Conservation (phyloP, 2,888 invertebrate genomes). For the Leucophenga maculata region DNA sequence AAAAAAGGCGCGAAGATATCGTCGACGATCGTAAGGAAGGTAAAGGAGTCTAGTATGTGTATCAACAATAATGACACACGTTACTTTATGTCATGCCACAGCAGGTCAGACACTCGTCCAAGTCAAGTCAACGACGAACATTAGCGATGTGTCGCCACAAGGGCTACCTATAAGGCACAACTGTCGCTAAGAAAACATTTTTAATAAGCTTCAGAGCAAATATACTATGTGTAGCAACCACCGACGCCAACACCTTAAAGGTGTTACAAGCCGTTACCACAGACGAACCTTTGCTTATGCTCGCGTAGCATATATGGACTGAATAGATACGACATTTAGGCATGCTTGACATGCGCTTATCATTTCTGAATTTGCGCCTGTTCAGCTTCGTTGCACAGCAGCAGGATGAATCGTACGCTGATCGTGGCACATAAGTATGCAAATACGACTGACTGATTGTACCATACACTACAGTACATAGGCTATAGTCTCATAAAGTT, state of each 20-base stretch:
- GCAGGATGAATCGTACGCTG: too few species aligned
- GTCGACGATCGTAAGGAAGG: too few species aligned
- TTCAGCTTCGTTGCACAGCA: slow-evolving; percentile 6
- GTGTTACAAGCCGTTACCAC: neutral
- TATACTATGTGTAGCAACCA: neutral
- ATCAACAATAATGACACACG: too few species aligned
- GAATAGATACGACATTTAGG: neutral
- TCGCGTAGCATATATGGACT: too few species aligned
- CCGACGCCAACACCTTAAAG: slow-evolving; percentile 5
- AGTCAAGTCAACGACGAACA: neutral
- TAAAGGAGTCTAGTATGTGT: too few species aligned
- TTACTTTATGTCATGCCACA: too few species aligned
- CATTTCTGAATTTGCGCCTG: neutral
- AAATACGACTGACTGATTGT: too few species aligned
- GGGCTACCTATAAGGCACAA: neutral
- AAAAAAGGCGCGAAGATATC: too few species aligned
- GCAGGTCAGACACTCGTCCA: neutral
- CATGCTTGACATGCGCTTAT: neutral
- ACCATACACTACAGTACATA: too few species aligned
- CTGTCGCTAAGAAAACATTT: neutral
- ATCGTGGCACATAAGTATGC: too few species aligned
- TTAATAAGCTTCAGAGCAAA: too few species aligned
- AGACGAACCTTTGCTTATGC: neutral
- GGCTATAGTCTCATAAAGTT: too few species aligned
- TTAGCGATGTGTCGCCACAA: slow-evolving; percentile 1